Conservation (phyloP, 2,888 invertebrate species). For the Bugulina stolonifera region DNA sequence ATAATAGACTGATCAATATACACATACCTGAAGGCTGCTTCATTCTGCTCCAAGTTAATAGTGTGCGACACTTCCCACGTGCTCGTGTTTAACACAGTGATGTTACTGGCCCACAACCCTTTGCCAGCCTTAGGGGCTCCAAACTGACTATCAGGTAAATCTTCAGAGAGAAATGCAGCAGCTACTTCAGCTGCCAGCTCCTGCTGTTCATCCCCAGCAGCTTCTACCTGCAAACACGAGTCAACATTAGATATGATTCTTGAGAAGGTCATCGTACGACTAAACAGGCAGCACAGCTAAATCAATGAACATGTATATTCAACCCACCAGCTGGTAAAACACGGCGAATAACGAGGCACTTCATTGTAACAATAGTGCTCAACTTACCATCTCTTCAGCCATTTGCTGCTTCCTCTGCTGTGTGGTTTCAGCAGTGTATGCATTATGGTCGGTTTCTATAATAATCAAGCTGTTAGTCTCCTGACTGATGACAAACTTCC, state of each 20-base stretch:
- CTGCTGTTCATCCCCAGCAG: slow-evolving; percentile 90
- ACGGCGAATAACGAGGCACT: too few relatives aligned
- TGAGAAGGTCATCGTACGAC: too few relatives aligned
- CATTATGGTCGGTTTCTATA: slow-evolving; percentile 95
- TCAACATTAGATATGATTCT: too few relatives aligned
- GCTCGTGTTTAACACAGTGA: slow-evolving; percentile 56
- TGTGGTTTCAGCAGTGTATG: slow-evolving; percentile 95
- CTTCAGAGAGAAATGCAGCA: slow-evolving; percentile 88
- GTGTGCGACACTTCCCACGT: slow-evolving; percentile 63
- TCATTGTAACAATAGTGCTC: too few relatives aligned
- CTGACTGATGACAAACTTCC: slow-evolving; percentile 85
- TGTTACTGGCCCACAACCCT: slow-evolving; percentile 86
- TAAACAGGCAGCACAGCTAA: too few relatives aligned
- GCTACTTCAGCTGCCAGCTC: slow-evolving; percentile 96
- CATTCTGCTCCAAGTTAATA: slow-evolving; percentile 85
- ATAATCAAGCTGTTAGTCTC: slow-evolving; percentile 83
- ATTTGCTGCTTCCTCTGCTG: slow-evolving; percentile 85
- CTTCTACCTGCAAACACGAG: slow-evolving; percentile 65
- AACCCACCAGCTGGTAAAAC: too few relatives aligned
- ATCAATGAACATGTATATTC: too few relatives aligned
- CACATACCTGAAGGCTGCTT: slow-evolving; percentile 77
- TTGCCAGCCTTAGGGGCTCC: slow-evolving; percentile 88
- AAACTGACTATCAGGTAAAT: slow-evolving; percentile 85
- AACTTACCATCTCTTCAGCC: slow-evolving; percentile 70
- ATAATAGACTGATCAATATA: too few relatives aligned